phyloP scores from a whole-genome alignment of 2,113 vertebrate species.

The Myiagra hebetior region DNA sequence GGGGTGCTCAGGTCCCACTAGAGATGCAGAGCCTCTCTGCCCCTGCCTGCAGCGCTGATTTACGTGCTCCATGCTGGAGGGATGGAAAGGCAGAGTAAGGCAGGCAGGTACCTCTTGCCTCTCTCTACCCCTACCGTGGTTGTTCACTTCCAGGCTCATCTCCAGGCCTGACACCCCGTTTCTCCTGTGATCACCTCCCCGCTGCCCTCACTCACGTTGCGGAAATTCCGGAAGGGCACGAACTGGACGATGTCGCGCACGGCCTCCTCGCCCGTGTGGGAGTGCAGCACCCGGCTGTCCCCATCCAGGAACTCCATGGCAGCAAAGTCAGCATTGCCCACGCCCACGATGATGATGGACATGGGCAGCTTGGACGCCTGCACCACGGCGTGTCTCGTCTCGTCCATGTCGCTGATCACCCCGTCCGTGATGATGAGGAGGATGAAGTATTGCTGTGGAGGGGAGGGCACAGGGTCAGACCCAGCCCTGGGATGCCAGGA shows the following conservation, averaged over 20 bases:
- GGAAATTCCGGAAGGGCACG: conserved; percentile 96
- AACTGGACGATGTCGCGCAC: conserved; percentile 95
- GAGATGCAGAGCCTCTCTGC: neutral
- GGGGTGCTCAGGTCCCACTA: neutral
- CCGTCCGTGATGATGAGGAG: conserved; percentile 97
- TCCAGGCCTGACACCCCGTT: neutral
- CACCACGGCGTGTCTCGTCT: conserved; percentile 90
- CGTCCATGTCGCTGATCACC: conserved; percentile 98
- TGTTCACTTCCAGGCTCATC: neutral
- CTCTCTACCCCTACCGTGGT: fast-evolving
- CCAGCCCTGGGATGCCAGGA: fast-evolving
- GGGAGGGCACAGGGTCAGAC: neutral
- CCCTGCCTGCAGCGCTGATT: neutral
- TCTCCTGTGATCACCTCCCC: fast-evolving
- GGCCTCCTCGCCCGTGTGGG: conserved; percentile 90
- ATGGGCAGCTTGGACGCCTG: conserved; percentile 95
- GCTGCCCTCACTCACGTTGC: conserved; percentile 80
- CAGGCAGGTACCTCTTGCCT: neutral
- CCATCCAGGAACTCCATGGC: conserved; percentile 98
- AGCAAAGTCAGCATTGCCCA: conserved; percentile 93
- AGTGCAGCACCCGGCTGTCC: conserved; percentile 87
- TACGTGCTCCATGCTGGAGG: fast-evolving
- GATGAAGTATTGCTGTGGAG: conserved; percentile 92
- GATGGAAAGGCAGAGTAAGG: neutral
- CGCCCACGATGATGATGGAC: conserved; percentile 98